Evolutionary conservation across 2,797 vertebrate genomes (phyloP).

Genomic region (Echiichthys vipera): DNA sequence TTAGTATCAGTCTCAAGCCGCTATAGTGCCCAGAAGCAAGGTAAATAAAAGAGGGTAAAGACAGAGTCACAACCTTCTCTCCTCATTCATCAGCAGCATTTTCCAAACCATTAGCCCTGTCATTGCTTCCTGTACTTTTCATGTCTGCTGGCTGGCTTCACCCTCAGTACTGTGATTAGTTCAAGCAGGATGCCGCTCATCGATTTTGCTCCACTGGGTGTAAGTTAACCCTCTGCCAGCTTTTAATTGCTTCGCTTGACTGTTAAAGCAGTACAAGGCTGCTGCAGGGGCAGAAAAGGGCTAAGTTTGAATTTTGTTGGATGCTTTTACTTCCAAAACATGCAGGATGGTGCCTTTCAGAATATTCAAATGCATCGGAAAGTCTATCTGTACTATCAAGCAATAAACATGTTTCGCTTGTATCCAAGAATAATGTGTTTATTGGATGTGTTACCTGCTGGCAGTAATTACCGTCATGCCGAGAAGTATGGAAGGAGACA

Average conservation of each 20-base stretch:
- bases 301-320: constrained; percentile 19
- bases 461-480: constrained; percentile 63
- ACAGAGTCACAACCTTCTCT: constrained; percentile 59
- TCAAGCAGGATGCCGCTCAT: constrained; percentile 76
- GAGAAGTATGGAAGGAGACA: constrained; percentile 47
- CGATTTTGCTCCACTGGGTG: constrained; percentile 76
- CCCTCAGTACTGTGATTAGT: constrained; percentile 75
- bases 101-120: constrained; percentile 82
- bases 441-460: constrained; percentile 77
- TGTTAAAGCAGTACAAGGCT: constrained; percentile 60
- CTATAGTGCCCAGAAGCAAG: constrained; percentile 31
- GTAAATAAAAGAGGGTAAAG: constrained; percentile 65
- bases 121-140: constrained; percentile 80
- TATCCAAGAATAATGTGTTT: constrained; percentile 60
- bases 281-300: not conserved
- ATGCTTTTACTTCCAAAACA: constrained; percentile 30
- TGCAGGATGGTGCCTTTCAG: constrained; percentile 19
- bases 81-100: constrained; percentile 76
- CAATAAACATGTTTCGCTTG: constrained; percentile 43
- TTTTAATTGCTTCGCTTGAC: constrained; percentile 79
- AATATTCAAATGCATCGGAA: constrained; percentile 21
- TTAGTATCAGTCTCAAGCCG: constrained; percentile 19
- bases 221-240: constrained; percentile 79
- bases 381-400: constrained; percentile 33
- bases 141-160: constrained; percentile 72